Base-by-base conservation (phyloP, 2,113 vertebrate species). In the Pachycephala philippinensis region DNA sequence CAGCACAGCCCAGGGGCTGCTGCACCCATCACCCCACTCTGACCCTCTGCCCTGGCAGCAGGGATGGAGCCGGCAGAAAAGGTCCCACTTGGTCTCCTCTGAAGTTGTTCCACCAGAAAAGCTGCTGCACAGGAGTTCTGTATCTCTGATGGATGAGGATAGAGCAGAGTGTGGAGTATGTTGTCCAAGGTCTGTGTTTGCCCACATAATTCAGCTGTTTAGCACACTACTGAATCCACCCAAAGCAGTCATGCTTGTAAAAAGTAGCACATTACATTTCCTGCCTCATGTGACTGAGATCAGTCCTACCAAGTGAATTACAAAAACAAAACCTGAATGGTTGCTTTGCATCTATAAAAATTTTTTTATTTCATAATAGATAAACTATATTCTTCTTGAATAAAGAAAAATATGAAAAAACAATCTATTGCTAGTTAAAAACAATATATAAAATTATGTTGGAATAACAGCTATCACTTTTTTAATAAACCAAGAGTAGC, bases 1-100 rank as follows among this genome's bases (percentile, higher is more conserved):
- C 21, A 45, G 68, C 49, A 24, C 21, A 63, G 24, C n/a, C 24
- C 2, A 2, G 35, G 35, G 33, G 13, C 2, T 94, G n/a, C 33
- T 10, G 69, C 0, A 0, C 37, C 71, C 54, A 54, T 14, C 0
- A 0, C 12, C 27, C 20, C 3, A 0, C 15, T 18, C 11, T 31
- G 49, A 26, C 9, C 13, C 33, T 37, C 21, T 4, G 26, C 57
- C 10, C 44, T 5, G 10, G 75, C 63, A 72, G 37, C 44, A 74
- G 19, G 23, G 27, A 56, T 53, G 57, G 28, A 42, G 31, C 6
- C 9, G 0, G 14, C 35, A 56, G 17, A 12, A 65, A 37, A 47
- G 18, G 30, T 42, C 30, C 56, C 17, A 4, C 21, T 33, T 66
- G n/a, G 9, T n/a, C n/a, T 35, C 13, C 35, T 52, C 76, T 31